Percentiles rank a stretch among this genome's conserved stretches.
Evolutionary conservation across 30 jellyfish, hydroid and myxozoan genomes (phyloP).

Genomic region (Mastigias papua): DNA sequence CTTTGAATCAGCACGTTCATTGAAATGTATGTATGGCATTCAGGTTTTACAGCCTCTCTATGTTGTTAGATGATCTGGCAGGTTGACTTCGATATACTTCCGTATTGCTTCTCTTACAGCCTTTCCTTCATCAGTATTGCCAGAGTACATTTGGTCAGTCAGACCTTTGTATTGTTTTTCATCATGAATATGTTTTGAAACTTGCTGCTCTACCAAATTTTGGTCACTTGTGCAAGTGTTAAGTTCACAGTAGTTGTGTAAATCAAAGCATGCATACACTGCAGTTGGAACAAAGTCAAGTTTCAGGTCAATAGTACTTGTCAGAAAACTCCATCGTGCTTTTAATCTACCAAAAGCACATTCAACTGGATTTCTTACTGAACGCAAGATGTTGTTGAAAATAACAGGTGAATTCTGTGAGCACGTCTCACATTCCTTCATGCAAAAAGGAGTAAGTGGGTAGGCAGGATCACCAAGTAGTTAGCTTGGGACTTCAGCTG

Average conservation of each 20-base stretch:
- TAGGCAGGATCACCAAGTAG: too few species aligned
- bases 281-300: slow-evolving; percentile 14
- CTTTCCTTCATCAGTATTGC: slow-evolving; percentile 22
- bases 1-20: too few species aligned
- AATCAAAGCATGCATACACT: slow-evolving; percentile 41
- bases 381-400: slow-evolving; percentile 41
- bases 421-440: slow-evolving; percentile 53
- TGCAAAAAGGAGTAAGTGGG: slow-evolving; percentile 80
- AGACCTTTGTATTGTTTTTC: slow-evolving; percentile 1
- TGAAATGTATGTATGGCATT: too few species aligned
- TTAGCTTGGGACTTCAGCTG: slow-evolving; percentile 2
- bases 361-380: slow-evolving; percentile 74
- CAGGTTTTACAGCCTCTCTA: too few species aligned
- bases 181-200: neutral
- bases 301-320: slow-evolving; percentile 27
- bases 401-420: slow-evolving; percentile 23
- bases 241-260: slow-evolving; percentile 65
- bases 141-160: slow-evolving; percentile 16
- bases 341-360: slow-evolving; percentile 76
- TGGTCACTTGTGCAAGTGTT: slow-evolving; percentile 7
- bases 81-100: neutral
- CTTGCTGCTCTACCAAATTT: slow-evolving; percentile 12
- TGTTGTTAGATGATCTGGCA: too few species aligned
- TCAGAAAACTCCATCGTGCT: slow-evolving; percentile 54
- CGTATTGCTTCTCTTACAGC: slow-evolving; percentile 12